These are phyloP conservation scores for Apteryx mantelli DNA, from an alignment of 2,113 vertebrate genomes.

Conservation along the genomic window DNA sequence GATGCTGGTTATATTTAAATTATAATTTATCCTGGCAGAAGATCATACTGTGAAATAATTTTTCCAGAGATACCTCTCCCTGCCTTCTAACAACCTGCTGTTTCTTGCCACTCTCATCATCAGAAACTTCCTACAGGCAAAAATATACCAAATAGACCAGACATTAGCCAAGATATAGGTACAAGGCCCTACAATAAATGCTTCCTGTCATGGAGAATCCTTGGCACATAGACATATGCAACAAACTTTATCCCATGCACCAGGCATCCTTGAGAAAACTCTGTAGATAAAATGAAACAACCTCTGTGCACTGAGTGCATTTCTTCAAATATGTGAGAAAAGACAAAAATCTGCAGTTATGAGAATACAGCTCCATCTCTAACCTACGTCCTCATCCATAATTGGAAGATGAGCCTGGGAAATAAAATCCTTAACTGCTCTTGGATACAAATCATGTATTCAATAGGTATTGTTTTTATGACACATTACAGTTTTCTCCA, in stretches of 20 bases:
- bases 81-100: background rate
- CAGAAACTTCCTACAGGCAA: background rate
- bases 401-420: background rate
- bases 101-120: background rate
- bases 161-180: background rate
- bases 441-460: background rate
- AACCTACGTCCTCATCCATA: background rate
- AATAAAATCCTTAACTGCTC: background rate
- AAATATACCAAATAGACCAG: background rate
- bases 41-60: background rate
- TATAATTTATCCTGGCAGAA: background rate
- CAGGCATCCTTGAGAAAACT: background rate
- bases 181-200: background rate
- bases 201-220: background rate
- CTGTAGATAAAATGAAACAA: background rate
- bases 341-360: background rate
- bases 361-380: background rate
- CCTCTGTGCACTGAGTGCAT: background rate
- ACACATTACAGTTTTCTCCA: background rate
- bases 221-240: background rate
- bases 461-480: background rate
- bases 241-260: background rate
- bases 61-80: background rate
- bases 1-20: background rate
- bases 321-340: background rate